A percentile compares a stretch with the other conserved stretches of the same genome.
These are phyloP conservation scores for Coregonus clupeaformis DNA, from an alignment of 2,113 vertebrate species.

Conservation along the genomic window DNA sequence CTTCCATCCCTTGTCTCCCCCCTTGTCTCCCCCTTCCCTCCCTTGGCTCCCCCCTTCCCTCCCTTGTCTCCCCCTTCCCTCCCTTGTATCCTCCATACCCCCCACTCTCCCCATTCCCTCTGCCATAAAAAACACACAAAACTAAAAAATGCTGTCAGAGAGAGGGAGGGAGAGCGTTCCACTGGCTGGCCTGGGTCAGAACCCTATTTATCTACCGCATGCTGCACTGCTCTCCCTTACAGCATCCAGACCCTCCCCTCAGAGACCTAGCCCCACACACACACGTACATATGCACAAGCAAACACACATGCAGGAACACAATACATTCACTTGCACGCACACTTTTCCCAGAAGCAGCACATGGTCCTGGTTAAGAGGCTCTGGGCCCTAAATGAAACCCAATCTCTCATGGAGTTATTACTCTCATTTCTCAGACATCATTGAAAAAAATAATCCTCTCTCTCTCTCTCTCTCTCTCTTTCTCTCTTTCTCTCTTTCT, in stretches of 20 bases:
- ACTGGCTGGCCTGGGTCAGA: no score
- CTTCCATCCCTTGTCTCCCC: no score
- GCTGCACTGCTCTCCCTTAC: slow-evolving; percentile 57
- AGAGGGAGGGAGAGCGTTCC: no score
- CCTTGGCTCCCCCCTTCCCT: no score
- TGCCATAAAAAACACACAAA: no score
- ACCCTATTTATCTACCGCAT: slow-evolving; percentile 44
- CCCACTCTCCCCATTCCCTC: no score
- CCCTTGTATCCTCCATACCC: no score
- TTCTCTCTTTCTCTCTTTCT: no score
- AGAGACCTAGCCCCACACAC: slow-evolving; percentile 57
- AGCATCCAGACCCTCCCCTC: slow-evolving; percentile 53
- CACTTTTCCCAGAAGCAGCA: slow-evolving; percentile 62
- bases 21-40: no score
- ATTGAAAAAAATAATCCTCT: slow-evolving; percentile 35
- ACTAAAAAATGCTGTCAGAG: no score
- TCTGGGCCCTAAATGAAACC: slow-evolving; percentile 67
- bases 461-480: no score
- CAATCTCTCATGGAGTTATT: slow-evolving; percentile 59
- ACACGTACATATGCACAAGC: neutral
- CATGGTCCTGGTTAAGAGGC: slow-evolving; percentile 75
- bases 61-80: no score
- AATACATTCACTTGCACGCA: slow-evolving; percentile 11
- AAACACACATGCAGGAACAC: neutral
- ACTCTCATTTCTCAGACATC: slow-evolving; percentile 62